Evolutionary conservation across 2,113 vertebrate species (phyloP).

Genomic region (Panthera leo): DNA sequence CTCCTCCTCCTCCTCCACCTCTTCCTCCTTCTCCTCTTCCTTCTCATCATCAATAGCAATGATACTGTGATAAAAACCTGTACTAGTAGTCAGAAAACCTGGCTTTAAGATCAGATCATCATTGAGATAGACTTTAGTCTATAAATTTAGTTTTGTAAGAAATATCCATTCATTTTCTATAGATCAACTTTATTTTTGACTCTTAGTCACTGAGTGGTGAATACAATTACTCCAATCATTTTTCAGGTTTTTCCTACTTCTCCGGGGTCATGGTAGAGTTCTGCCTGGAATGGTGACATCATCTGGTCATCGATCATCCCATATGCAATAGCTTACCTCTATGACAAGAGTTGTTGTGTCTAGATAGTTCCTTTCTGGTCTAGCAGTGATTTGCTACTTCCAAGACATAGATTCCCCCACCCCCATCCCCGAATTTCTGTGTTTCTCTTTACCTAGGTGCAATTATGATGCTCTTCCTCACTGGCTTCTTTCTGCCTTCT

Average conservation of each 20-base stretch:
- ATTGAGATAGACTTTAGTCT: neutral
- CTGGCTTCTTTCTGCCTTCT: neutral
- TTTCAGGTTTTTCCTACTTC: neutral
- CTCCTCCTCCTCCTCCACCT: neutral
- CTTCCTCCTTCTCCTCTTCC: too few relatives aligned
- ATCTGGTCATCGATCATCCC: neutral
- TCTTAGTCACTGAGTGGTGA: neutral
- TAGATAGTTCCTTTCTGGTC: conserved; percentile 29
- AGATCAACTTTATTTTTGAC: conserved; percentile 43
- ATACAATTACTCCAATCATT: neutral
- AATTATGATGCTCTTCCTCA: neutral
- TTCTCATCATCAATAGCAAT: neutral
- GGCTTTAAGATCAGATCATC: neutral
- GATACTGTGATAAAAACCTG: neutral
- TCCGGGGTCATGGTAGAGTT: neutral
- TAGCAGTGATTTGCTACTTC: conserved; percentile 22
- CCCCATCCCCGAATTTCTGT: neutral
- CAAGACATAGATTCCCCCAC: neutral
- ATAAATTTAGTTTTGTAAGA: conserved; percentile 16
- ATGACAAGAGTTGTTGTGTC: neutral
- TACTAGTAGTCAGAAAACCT: neutral
- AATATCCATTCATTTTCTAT: conserved; percentile 31
- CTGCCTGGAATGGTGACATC: neutral
- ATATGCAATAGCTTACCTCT: neutral
- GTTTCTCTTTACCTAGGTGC: conserved; percentile 26